Evolutionary conservation across 1,140 invertebrate genomes (phyloP).

Genomic region (Drosophila bocki): DNA sequence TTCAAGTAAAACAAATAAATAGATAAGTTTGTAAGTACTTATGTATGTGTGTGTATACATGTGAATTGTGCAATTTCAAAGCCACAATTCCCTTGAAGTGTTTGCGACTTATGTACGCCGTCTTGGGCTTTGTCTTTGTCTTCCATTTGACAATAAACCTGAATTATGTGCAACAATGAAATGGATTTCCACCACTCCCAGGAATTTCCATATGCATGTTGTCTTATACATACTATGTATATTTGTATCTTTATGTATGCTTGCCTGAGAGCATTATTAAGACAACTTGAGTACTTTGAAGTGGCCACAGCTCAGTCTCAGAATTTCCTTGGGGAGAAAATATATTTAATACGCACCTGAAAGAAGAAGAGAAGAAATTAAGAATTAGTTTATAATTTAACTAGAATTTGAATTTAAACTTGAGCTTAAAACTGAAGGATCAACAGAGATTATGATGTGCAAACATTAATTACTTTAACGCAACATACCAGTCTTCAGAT

Average conservation of each 20-base stretch:
- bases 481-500: conserved; percentile 9
- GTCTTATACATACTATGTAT: conserved; percentile 3
- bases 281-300: conserved; percentile 35
- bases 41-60: not conserved
- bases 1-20: conserved; percentile 15
- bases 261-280: conserved; percentile 25
- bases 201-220: conserved; percentile 14
- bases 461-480: conserved; percentile 23
- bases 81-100: conserved; percentile 28
- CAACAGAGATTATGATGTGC: conserved; percentile 3
- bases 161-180: conserved; percentile 61
- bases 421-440: not conserved
- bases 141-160: conserved; percentile 70
- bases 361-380: conserved; percentile 3
- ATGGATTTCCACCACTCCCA: conserved; percentile 35
- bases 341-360: conserved; percentile 25
- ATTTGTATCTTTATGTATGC: conserved; percentile 8
- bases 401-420: not conserved
- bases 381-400: not conserved
- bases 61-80: conserved; percentile 16
- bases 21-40: conserved; percentile 5
- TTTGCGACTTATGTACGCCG: conserved; percentile 8
- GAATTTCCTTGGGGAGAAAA: not conserved
- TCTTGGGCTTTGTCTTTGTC: conserved; percentile 53
- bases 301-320: conserved; percentile 1